Evolutionary conservation across 2,888 invertebrate genomes (phyloP).

Genomic region (Drosophila incognita): DNA sequence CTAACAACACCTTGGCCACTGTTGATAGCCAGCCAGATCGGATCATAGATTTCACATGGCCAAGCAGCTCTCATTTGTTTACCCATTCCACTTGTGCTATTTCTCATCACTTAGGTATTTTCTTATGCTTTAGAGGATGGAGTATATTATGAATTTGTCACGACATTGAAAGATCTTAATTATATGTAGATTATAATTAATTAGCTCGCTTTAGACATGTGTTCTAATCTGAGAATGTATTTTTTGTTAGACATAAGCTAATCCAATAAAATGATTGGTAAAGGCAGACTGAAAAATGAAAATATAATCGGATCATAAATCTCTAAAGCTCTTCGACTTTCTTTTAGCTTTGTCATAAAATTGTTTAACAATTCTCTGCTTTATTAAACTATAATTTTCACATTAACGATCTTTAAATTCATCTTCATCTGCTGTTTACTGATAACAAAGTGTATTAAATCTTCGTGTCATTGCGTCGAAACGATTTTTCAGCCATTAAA

Average conservation of each 20-base stretch:
- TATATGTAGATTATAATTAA: background rate
- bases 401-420: background rate
- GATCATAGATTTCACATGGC: slow-evolving; percentile 44
- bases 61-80: slow-evolving; percentile 39
- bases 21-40: slow-evolving; percentile 17
- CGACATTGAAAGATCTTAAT: background rate
- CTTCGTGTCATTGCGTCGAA: slow-evolving; percentile 25
- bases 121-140: background rate
- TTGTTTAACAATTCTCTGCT: background rate
- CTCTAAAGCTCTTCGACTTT: background rate
- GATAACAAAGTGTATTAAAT: slow-evolving; percentile 15
- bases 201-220: background rate
- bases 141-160: background rate
- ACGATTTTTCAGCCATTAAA: slow-evolving; percentile 73
- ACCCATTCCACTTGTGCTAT: slow-evolving; percentile 30
- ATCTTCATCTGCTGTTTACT: background rate
- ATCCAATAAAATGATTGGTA: background rate
- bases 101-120: slow-evolving; percentile 51
- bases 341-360: background rate
- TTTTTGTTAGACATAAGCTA: background rate
- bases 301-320: background rate
- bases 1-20: slow-evolving; percentile 8
- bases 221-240: background rate
- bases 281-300: background rate
- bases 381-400: background rate